Conservation (phyloP, 2,113 vertebrate genomes). For the Colistium nudipinnis region DNA sequence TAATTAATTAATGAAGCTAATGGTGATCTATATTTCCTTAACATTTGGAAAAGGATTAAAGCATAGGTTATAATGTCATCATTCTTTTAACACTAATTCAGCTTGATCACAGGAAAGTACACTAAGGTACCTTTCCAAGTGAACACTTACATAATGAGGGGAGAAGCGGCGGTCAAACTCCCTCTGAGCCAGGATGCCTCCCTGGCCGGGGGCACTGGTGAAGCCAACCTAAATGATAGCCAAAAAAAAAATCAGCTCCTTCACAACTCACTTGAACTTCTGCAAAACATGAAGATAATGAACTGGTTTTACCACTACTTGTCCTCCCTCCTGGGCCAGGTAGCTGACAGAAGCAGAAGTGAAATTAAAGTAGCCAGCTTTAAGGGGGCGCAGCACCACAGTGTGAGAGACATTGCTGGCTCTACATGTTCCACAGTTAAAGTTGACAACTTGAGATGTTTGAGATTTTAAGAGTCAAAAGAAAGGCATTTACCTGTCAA, state of each 20-base stretch:
- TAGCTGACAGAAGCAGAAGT: slow-evolving; percentile 94
- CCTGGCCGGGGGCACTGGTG: slow-evolving; percentile 94
- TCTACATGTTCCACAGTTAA: slow-evolving; percentile 79
- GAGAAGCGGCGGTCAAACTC: slow-evolving; percentile 97
- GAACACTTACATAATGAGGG: slow-evolving; percentile 91
- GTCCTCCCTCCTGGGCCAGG: slow-evolving; percentile 91
- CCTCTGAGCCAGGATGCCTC: slow-evolving; percentile 93
- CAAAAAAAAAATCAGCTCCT: neutral
- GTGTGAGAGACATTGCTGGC: slow-evolving; percentile 97
- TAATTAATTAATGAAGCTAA: too few relatives aligned
- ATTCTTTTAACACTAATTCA: too few relatives aligned
- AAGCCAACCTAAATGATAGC: slow-evolving; percentile 85
- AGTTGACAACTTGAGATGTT: slow-evolving; percentile 38
- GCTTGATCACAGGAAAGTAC: too few relatives aligned
- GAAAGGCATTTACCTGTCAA: neutral
- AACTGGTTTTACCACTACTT: slow-evolving; percentile 87
- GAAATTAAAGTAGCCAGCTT: slow-evolving; percentile 97
- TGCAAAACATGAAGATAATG: neutral
- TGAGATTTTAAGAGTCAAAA: neutral
- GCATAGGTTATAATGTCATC: too few relatives aligned
- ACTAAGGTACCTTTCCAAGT: neutral
- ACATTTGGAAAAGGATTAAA: too few relatives aligned
- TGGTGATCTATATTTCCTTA: too few relatives aligned
- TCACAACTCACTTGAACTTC: neutral
- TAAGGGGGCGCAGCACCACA: slow-evolving; percentile 92